Percentiles rank a stretch among this genome's conserved stretches.
These are phyloP conservation scores for Psittacula derbiana DNA, from an alignment of 2,797 vertebrate species.

Conservation along the genomic window DNA sequence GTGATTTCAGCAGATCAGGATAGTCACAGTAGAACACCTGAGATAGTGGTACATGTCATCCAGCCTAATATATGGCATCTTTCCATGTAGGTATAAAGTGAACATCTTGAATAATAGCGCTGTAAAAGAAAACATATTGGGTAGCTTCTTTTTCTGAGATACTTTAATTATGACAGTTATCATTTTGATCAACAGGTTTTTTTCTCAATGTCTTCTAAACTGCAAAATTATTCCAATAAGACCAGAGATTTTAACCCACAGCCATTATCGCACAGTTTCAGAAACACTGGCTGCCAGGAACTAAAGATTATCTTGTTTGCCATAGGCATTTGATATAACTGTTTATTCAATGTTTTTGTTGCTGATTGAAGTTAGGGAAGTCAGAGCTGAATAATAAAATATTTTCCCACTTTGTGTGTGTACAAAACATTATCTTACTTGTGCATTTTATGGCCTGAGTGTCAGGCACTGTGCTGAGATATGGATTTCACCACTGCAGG, in stretches of 20 bases:
- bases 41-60: neutral
- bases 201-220: conserved; percentile 19
- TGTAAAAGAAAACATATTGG: neutral
- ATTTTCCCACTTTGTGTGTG: neutral
- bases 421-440: neutral
- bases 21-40: neutral
- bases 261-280: conserved; percentile 51
- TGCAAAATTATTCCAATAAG: conserved; percentile 37
- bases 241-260: conserved; percentile 41
- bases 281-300: conserved; percentile 45
- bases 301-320: conserved; percentile 58
- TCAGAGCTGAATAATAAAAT: conserved; percentile 20
- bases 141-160: neutral
- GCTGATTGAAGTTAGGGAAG: conserved; percentile 31
- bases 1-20: neutral
- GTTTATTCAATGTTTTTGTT: conserved; percentile 52
- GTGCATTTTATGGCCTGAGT: neutral
- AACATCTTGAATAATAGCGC: neutral
- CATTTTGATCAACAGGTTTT: conserved; percentile 9
- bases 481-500: neutral
- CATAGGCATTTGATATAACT: conserved; percentile 44
- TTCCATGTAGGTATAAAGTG: neutral
- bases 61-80: neutral
- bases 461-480: neutral
- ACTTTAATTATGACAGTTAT: conserved; percentile 45